Evolutionary conservation across 2,888 invertebrate genomes (phyloP).

Genomic region (Hetaerina titia): DNA sequence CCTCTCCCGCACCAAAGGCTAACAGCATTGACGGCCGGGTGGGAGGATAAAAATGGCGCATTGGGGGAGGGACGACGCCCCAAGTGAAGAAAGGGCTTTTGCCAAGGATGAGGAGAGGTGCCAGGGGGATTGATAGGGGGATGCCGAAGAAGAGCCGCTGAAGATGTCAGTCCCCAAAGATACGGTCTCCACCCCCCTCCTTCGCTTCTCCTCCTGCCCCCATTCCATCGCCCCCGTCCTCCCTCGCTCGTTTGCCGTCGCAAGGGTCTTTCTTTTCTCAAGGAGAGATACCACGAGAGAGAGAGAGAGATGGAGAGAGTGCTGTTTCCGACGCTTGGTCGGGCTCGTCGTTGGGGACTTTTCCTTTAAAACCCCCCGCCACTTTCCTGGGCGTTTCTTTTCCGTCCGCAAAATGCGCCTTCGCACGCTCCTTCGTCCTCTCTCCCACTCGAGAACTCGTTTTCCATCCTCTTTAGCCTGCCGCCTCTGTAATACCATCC

Average conservation of each 20-base stretch:
- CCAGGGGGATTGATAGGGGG: neutral
- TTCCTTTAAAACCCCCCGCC: neutral
- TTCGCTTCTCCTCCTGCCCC: neutral
- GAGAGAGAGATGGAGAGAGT: neutral
- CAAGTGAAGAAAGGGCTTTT: neutral
- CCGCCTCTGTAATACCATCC: neutral
- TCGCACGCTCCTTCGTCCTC: neutral
- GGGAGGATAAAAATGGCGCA: neutral
- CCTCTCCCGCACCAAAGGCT: neutral
- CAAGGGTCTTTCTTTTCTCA: neutral
- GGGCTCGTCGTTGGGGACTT: no score
- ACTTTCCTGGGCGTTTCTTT: neutral
- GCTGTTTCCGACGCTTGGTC: no score
- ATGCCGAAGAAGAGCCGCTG: neutral
- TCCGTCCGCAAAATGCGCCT: neutral
- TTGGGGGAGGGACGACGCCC: neutral
- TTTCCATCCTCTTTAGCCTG: neutral
- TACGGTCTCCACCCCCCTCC: neutral
- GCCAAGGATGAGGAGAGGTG: constrained; percentile 18
- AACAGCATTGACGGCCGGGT: neutral
- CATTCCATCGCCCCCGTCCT: neutral
- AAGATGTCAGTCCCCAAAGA: neutral
- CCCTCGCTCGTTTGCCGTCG: neutral
- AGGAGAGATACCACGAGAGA: neutral
- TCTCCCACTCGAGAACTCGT: neutral